Conservation (phyloP, 1,140 invertebrate genomes). For the Leptinotarsa undecemlineata region DNA sequence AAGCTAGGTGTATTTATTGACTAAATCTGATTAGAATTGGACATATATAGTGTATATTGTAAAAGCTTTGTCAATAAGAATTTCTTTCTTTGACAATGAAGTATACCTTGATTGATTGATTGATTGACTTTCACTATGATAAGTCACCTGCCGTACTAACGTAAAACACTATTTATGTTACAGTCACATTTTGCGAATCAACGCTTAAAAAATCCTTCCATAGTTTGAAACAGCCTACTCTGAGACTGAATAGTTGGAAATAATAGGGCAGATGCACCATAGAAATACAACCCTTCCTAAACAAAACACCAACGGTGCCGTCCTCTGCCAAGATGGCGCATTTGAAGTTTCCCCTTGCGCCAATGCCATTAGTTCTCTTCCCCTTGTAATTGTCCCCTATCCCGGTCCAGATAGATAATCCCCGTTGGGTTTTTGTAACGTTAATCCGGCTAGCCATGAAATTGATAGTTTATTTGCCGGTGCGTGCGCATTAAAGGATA, state of each 20-base stretch:
- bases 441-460: constrained; percentile 37
- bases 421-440: constrained; percentile 36
- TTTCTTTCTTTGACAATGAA: no score
- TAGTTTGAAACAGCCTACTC: not conserved
- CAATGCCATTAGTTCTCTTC: constrained; percentile 24
- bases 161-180: no score
- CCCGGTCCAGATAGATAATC: constrained; percentile 8
- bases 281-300: constrained; percentile 15
- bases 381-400: constrained; percentile 29
- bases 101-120: no score
- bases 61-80: no score
- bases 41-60: no score
- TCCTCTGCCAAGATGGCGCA: constrained; percentile 25
- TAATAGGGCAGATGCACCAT: not conserved
- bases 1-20: no score
- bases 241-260: not conserved
- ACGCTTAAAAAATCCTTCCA: no score
- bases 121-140: no score
- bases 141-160: no score
- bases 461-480: constrained; percentile 40
- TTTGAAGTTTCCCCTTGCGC: constrained; percentile 23
- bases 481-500: constrained; percentile 28
- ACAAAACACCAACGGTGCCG: constrained; percentile 18
- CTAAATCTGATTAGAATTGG: no score
- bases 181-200: no score